phyloP scores from a whole-genome alignment of 2,113 vertebrate genomes.

The Dromaius novaehollandiae region DNA sequence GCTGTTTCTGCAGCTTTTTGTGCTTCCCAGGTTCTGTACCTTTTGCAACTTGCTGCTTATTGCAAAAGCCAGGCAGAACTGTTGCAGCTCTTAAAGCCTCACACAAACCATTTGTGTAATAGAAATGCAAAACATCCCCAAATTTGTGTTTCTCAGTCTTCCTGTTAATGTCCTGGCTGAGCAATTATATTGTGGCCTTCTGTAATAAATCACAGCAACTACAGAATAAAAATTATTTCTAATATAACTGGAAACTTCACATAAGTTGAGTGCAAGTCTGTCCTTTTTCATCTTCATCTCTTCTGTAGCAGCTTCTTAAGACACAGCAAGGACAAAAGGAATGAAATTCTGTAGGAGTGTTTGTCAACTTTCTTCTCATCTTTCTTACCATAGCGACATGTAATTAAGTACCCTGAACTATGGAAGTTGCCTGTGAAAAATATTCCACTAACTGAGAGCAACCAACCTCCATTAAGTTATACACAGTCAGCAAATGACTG shows the following conservation, averaged over 20 bases:
- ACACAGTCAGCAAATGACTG: conserved; percentile 61
- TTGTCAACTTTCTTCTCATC: conserved; percentile 55
- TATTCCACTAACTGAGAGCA: conserved; percentile 34
- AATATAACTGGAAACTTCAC: conserved; percentile 10
- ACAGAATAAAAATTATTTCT: neutral
- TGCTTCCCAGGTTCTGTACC: neutral
- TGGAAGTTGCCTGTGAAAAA: conserved; percentile 44
- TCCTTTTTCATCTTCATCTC: conserved; percentile 6
- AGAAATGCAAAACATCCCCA: neutral
- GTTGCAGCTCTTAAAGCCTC: neutral
- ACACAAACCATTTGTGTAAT: neutral
- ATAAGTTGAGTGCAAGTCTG: neutral
- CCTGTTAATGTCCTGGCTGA: neutral
- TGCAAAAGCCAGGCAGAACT: neutral
- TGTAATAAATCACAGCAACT: neutral
- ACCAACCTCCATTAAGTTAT: conserved; percentile 56
- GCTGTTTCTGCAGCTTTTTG: neutral
- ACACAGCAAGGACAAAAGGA: conserved; percentile 40
- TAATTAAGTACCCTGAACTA: conserved; percentile 61
- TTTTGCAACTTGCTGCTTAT: neutral
- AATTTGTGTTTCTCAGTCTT: neutral
- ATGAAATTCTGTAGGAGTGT: conserved; percentile 1
- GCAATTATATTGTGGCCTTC: neutral
- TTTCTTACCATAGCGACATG: neutral
- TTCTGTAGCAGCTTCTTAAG: conserved; percentile 9